Percentiles rank a stretch among this genome's conserved stretches.
Conservation (phyloP, 2,888 invertebrate genomes). For the Steinernema scapterisci region DNA sequence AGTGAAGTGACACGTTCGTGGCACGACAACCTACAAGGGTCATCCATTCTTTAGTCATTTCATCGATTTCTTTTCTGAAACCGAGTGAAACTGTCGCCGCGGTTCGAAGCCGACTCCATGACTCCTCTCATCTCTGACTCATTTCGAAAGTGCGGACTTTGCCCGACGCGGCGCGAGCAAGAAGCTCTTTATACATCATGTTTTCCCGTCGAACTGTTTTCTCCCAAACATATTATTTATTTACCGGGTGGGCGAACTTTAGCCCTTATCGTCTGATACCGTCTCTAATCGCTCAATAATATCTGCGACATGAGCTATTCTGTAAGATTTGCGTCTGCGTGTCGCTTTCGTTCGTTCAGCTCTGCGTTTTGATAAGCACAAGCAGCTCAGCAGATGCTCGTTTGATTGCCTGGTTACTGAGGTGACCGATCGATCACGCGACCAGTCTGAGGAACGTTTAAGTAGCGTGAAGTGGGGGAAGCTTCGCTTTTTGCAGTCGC, state of each 20-base stretch:
- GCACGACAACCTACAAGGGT: neutral
- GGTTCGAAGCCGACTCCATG: too few relatives aligned
- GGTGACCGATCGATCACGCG: constrained; percentile 2
- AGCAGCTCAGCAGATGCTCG: neutral
- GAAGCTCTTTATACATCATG: neutral
- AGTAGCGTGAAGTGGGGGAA: neutral
- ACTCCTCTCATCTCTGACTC: neutral
- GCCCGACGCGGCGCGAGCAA: neutral
- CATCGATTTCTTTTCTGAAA: neutral
- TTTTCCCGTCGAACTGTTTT: neutral
- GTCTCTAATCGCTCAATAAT: neutral
- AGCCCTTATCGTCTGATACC: neutral
- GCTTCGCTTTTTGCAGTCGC: neutral
- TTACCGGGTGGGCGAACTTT: constrained; percentile 4
- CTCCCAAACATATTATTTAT: neutral
- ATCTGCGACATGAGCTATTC: neutral
- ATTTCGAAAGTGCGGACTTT: neutral
- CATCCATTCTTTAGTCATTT: neutral
- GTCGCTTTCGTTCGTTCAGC: neutral
- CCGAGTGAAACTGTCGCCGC: too few relatives aligned
- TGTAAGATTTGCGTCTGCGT: neutral
- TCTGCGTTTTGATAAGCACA: neutral
- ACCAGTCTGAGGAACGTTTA: neutral
- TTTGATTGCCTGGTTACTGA: neutral
- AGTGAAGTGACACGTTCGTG: neutral